Conservation (phyloP, 2,888 invertebrate species). For the Trissoscelio sp. region DNA sequence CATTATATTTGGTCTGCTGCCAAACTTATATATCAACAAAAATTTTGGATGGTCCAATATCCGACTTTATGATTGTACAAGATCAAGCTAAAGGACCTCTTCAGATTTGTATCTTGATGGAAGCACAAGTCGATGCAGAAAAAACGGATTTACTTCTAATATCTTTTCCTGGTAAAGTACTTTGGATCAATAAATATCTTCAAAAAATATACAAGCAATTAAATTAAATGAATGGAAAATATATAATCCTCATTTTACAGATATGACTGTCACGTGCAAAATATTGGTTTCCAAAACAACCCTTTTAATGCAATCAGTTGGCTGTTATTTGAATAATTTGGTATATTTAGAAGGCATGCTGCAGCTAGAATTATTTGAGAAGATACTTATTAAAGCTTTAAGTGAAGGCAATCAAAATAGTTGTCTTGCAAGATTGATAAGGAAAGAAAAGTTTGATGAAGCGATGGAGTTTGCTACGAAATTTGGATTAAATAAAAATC, state of each 20-base stretch:
- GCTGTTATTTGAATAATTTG: conserved; percentile 76
- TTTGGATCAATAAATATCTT: conserved; percentile 13
- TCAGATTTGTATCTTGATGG: conserved; percentile 75
- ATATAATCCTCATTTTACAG: conserved; percentile 69
- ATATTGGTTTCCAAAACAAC: conserved; percentile 76
- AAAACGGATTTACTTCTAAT: conserved; percentile 70
- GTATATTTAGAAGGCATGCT: conserved; percentile 79
- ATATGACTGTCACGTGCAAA: conserved; percentile 77
- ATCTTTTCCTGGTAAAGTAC: conserved; percentile 79
- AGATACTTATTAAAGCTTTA: conserved; percentile 79
- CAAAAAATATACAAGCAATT: neutral
- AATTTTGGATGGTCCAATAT: conserved; percentile 72
- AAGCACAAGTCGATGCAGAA: conserved; percentile 42
- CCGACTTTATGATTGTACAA: conserved; percentile 75
- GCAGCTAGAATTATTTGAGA: conserved; percentile 72
- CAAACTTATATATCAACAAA: conserved; percentile 74
- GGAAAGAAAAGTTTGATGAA: conserved; percentile 83
- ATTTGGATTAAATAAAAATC: conserved; percentile 82
- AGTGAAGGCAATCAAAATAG: conserved; percentile 83
- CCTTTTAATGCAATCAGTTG: conserved; percentile 75
- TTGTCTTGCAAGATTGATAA: conserved; percentile 83
- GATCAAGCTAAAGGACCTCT: conserved; percentile 70
- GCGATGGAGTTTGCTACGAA: conserved; percentile 83
- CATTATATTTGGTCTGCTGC: conserved; percentile 74
- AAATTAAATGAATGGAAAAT: conserved; percentile 15